Conservation (phyloP, 2,888 invertebrate genomes). For the Imbricaverruca yamaguchii region DNA sequence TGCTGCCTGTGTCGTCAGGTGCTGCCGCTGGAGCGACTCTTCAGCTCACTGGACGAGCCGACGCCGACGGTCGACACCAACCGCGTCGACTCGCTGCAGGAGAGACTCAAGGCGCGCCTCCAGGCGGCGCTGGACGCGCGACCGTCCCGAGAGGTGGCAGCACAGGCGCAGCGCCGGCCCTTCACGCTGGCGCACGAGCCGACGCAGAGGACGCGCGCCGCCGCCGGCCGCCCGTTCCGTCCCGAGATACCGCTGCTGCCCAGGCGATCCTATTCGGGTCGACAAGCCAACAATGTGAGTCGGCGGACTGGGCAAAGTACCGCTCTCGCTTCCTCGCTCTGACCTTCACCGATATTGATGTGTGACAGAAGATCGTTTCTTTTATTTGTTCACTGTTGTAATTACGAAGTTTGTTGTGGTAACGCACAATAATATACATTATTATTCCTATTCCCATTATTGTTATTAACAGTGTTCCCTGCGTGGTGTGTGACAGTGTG, state of each 20-base stretch:
- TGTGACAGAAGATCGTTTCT: no score
- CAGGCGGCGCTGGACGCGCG: constrained; percentile 22
- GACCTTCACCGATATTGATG: no score
- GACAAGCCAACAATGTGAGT: neutral
- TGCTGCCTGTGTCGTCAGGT: constrained; percentile 31
- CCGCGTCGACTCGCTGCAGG: constrained; percentile 19
- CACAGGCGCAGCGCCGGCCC: neutral
- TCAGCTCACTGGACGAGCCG: constrained; percentile 39
- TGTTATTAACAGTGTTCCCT: no score
- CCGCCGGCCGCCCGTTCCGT: neutral
- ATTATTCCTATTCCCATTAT: no score
- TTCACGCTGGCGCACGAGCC: neutral
- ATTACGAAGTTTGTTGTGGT: no score
- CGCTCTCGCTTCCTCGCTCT: no score
- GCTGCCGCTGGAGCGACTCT: constrained; percentile 50
- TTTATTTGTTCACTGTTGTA: no score
- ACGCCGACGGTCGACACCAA: constrained; percentile 49
- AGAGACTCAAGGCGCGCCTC: neutral
- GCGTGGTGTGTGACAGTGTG: no score
- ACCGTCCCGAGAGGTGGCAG: neutral
- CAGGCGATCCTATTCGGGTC: neutral
- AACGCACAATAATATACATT: no score
- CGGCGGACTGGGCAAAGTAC: no score
- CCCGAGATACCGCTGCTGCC: neutral
- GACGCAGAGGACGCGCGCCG: neutral